Percentiles rank a stretch among this genome's conserved stretches.
phyloP scores from a whole-genome alignment of 2,797 vertebrate species.

The Enteromius afrohamiltoni region DNA sequence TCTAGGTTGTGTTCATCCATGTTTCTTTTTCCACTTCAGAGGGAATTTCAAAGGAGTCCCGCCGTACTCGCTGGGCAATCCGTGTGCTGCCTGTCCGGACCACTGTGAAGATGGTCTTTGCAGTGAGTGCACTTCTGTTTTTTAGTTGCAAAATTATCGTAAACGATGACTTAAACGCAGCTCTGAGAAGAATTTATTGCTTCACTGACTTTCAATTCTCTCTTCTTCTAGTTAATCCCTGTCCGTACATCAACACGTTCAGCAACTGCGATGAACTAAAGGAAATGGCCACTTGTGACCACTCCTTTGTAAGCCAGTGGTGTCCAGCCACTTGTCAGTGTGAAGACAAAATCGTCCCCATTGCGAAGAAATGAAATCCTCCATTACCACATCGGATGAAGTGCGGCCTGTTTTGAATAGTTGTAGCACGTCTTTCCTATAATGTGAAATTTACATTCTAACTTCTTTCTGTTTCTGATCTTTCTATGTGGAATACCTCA shows the following conservation, averaged over 20 bases:
- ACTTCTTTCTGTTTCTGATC: neutral
- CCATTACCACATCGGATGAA: neutral
- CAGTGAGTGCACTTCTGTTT: constrained; percentile 67
- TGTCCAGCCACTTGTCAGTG: constrained; percentile 74
- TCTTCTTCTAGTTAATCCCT: constrained; percentile 73
- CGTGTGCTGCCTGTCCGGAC: constrained; percentile 70
- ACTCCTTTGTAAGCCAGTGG: neutral
- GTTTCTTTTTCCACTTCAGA: constrained; percentile 61
- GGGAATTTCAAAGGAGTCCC: constrained; percentile 69
- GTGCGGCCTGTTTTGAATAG: neutral
- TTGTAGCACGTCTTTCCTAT: neutral
- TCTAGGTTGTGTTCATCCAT: neutral
- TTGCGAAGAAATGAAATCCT: constrained; percentile 52
- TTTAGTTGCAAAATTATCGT: neutral
- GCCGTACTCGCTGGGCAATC: constrained; percentile 68
- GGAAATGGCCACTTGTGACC: constrained; percentile 40
- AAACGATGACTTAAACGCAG: neutral
- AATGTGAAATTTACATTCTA: constrained; percentile 10
- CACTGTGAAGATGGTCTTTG: constrained; percentile 73
- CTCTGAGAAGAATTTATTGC: neutral
- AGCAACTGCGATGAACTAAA: constrained; percentile 67
- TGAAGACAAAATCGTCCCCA: constrained; percentile 66
- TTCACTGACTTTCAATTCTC: neutral
- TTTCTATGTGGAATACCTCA: constrained; percentile 11
- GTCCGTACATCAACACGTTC: constrained; percentile 67